Evolutionary conservation across 2,113 vertebrate genomes (phyloP).

Genomic region (Seriola dumerili): DNA sequence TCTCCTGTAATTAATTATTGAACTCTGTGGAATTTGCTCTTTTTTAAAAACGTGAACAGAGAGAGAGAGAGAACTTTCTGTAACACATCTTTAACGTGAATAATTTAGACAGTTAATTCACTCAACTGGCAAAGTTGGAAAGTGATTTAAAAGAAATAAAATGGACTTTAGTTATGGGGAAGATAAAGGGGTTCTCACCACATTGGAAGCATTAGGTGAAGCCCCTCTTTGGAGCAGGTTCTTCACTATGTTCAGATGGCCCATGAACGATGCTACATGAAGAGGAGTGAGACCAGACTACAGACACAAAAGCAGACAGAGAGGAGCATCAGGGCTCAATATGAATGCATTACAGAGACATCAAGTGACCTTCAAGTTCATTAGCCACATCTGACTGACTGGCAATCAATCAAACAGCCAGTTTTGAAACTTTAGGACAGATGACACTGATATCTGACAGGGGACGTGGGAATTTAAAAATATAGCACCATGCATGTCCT

Average conservation of each 20-base stretch:
- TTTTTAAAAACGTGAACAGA: not conserved
- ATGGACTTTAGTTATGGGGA: not conserved
- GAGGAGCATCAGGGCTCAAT: not conserved
- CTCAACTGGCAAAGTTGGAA: not conserved
- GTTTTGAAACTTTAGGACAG: not conserved
- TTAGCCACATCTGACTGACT: not conserved
- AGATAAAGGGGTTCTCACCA: slow-evolving; percentile 86
- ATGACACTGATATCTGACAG: not conserved
- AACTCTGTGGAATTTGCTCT: not conserved
- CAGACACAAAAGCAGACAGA: slow-evolving; percentile 39
- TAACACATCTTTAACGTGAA: not conserved
- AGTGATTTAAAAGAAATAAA: not conserved
- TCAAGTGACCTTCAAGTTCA: not conserved
- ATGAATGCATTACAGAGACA: not conserved
- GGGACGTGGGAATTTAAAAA: not conserved
- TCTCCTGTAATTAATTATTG: slow-evolving; percentile 10
- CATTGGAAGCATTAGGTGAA: slow-evolving; percentile 97
- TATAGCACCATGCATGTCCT: not conserved
- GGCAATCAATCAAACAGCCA: not conserved
- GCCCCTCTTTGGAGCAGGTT: slow-evolving; percentile 94
- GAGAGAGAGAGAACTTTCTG: not conserved
- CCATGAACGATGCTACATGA: slow-evolving; percentile 98
- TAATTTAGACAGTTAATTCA: not conserved
- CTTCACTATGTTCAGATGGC: slow-evolving; percentile 95
- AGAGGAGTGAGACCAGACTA: slow-evolving; percentile 97